phyloP scores from a whole-genome alignment of 2,113 vertebrate species.

The Cranoglanis bouderius region DNA sequence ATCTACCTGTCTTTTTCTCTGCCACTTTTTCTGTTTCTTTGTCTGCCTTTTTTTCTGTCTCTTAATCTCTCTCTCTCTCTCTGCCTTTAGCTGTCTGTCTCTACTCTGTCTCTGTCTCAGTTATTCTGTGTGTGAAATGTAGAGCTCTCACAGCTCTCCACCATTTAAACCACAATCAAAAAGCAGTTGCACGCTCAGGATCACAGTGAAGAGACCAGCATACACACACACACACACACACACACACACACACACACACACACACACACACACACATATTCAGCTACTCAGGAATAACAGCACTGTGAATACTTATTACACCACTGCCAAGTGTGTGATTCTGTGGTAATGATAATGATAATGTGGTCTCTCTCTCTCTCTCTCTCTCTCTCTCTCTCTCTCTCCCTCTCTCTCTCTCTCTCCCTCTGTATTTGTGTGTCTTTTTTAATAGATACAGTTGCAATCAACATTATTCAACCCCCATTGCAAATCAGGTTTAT shows the following conservation, averaged over 20 bases:
- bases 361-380: too few species aligned
- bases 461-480: too few species aligned
- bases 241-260: conserved; percentile 19
- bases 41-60: not conserved
- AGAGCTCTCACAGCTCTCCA: not conserved
- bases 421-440: too few species aligned
- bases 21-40: too few species aligned
- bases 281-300: not conserved
- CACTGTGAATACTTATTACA: conserved; percentile 35
- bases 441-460: too few species aligned
- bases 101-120: not conserved
- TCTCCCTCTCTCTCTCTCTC: too few species aligned
- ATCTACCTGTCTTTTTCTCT: not conserved
- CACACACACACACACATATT: conserved; percentile 1
- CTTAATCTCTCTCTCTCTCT: not conserved
- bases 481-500: too few species aligned
- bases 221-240: not conserved
- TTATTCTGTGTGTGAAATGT: conserved; percentile 8
- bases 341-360: conserved; percentile 31
- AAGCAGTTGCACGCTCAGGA: not conserved
- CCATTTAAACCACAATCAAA: conserved; percentile 42
- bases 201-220: not conserved
- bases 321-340: conserved; percentile 43
- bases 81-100: not conserved
- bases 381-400: too few species aligned